Conservation (phyloP, 2,888 invertebrate genomes). For the Stenolophus ochropezus region DNA sequence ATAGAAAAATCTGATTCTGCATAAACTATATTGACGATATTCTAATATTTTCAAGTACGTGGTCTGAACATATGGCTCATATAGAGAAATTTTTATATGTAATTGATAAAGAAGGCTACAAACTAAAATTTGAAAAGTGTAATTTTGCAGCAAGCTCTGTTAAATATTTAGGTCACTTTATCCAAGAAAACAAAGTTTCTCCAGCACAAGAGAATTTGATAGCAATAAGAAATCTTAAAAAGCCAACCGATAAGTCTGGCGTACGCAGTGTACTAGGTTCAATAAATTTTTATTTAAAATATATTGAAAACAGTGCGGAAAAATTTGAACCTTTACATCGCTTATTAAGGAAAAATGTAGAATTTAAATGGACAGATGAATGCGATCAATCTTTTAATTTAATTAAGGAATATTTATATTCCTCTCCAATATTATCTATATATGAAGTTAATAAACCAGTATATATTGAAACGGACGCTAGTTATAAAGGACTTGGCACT, state of each 20-base stretch:
- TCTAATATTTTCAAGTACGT: slow-evolving; percentile 61
- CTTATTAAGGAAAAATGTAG: background rate
- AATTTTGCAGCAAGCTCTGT: background rate
- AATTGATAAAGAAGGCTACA: background rate
- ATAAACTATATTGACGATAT: slow-evolving; percentile 60
- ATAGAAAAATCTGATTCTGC: slow-evolving; percentile 2
- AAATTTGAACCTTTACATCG: background rate
- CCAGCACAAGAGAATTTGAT: slow-evolving; percentile 15
- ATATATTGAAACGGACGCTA: too few relatives aligned
- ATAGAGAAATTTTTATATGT: background rate
- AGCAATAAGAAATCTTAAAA: background rate
- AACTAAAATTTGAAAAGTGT: background rate
- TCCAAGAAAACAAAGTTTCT: background rate
- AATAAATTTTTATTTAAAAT: slow-evolving; percentile 14
- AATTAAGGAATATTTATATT: background rate
- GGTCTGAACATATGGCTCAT: slow-evolving; percentile 59
- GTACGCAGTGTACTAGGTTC: background rate
- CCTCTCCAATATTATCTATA: background rate
- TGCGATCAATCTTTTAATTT: too few relatives aligned
- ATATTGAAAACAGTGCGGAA: slow-evolving; percentile 2
- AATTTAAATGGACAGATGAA: background rate
- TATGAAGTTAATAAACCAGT: background rate
- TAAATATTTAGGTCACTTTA: background rate
- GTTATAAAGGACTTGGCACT: slow-evolving; percentile 61
- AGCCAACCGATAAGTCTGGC: background rate